Evolutionary conservation across 2,888 invertebrate genomes (phyloP), one percentile per base, ranked within the genome.

Genomic region (Sarcophaga subvicina): DNA sequence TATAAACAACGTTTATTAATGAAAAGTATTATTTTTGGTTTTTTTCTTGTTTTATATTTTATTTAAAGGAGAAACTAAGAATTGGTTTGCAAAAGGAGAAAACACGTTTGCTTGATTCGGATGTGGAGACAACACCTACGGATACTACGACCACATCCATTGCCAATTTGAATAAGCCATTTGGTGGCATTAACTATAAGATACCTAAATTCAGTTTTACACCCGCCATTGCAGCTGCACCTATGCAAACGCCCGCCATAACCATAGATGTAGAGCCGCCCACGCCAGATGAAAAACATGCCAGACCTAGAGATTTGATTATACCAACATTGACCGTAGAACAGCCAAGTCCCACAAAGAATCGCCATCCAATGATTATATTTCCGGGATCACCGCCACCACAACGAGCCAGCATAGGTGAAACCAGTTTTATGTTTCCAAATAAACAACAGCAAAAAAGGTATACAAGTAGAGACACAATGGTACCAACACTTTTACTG

Each of bases 291-390:
- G 91, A 92, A 76, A 90, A 90, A 83, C 88, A 90, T 47, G 88
- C 89, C 59, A 88, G 91, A 80, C 94, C 95, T 25, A 94, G 95
- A 0, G 93, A 93, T 60, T 92, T 96, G 25, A 93, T 95, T 47
- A 96, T 96, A 75, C 96, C 96, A 2, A 94, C 95, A 17, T 92
- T 96, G 37, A 95, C 94, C 1, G 94, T 96, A 80, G 95, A 96
- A 93, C 95, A 96, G 70, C 95, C 96, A 0, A 96, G 96, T 4
- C 96, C 96, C 20, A 96, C 96, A 1, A 95, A 95, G 62, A 90
- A 95, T 8, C 92, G 92, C 54, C 90, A 93, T 25, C 94, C 94
- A 4, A 91, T 94, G 73, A 91, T 94, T 4, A 91, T 94, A 84
- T 94, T 94, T 86, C 95, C 94, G 1, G 95, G 95, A 54, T 95